Percentiles rank a stretch among this genome's conserved stretches.
Conservation (phyloP, 2,113 vertebrate genomes). For the Phasianus colchicus region DNA sequence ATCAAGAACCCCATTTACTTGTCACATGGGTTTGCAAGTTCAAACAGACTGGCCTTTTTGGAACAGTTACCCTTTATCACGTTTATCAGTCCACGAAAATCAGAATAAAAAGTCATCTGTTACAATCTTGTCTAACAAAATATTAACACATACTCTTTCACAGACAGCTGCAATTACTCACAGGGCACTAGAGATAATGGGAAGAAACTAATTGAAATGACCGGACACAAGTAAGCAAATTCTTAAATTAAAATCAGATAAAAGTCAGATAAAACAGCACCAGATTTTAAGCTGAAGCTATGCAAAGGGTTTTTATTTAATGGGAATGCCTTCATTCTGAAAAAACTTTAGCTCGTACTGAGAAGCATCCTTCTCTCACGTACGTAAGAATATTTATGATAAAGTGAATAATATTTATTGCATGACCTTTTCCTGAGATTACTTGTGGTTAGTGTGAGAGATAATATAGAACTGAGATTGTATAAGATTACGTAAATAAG, state of each 20-base stretch:
- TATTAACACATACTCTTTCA: conserved; percentile 23
- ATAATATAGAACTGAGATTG: neutral
- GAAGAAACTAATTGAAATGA: conserved; percentile 40
- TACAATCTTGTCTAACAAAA: conserved; percentile 38
- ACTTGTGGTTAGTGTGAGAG: neutral
- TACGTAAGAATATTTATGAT: neutral
- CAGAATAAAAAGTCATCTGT: conserved; percentile 41
- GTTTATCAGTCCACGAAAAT: conserved; percentile 22
- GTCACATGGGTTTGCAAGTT: neutral
- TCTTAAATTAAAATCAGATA: conserved; percentile 52
- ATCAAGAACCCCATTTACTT: conserved; percentile 28
- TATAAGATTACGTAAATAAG: neutral
- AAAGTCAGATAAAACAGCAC: conserved; percentile 1
- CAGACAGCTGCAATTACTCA: conserved; percentile 23
- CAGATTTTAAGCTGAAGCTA: conserved; percentile 9
- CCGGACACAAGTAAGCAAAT: neutral
- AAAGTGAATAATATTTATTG: neutral
- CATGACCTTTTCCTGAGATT: neutral
- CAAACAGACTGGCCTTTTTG: conserved; percentile 1
- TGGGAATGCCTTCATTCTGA: neutral
- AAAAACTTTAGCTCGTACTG: neutral
- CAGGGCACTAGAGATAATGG: conserved; percentile 17
- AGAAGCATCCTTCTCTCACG: neutral
- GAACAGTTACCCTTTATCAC: conserved; percentile 37
- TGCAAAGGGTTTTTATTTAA: neutral